A percentile compares a stretch with the other conserved stretches of the same genome.
These are phyloP conservation scores for Cotesia chilonis DNA, from an alignment of 1,140 invertebrate species.

Conservation along the genomic window DNA sequence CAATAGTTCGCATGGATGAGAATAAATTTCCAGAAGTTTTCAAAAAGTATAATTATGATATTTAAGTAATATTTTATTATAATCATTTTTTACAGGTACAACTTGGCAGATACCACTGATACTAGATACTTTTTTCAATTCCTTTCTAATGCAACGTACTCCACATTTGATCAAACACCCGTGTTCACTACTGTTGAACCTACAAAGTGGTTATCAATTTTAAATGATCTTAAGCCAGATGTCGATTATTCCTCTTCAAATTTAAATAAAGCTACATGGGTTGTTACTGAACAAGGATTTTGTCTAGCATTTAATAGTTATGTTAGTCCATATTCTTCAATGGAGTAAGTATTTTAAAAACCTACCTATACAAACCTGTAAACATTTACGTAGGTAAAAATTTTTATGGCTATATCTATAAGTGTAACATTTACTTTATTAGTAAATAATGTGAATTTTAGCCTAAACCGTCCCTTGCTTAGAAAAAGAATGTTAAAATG, in stretches of 20 bases:
- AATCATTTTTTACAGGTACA: conserved; percentile 33
- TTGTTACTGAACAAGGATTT: conserved; percentile 43
- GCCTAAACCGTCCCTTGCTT: too few species aligned
- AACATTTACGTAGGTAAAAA: background rate
- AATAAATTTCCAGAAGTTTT: conserved; percentile 40
- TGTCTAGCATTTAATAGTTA: conserved; percentile 34
- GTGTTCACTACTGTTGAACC: conserved; percentile 31
- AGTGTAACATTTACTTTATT: too few species aligned
- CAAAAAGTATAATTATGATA: conserved; percentile 35
- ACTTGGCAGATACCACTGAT: conserved; percentile 41
- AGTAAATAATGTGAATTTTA: too few species aligned
- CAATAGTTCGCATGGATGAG: conserved; percentile 19
- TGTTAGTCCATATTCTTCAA: conserved; percentile 30
- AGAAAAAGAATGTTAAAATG: too few species aligned
- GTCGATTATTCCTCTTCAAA: background rate
- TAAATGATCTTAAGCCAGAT: conserved; percentile 40
- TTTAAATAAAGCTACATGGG: conserved; percentile 9
- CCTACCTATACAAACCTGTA: background rate
- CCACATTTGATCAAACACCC: conserved; percentile 32
- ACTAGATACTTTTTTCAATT: conserved; percentile 44
- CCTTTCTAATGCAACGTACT: conserved; percentile 37
- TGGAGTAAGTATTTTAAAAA: conserved; percentile 38
- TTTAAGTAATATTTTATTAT: background rate
- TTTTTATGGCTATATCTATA: background rate
- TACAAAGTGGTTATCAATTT: conserved; percentile 40